Conservation (phyloP, 2,113 vertebrate genomes). For the Ageneiosus marmoratus region DNA sequence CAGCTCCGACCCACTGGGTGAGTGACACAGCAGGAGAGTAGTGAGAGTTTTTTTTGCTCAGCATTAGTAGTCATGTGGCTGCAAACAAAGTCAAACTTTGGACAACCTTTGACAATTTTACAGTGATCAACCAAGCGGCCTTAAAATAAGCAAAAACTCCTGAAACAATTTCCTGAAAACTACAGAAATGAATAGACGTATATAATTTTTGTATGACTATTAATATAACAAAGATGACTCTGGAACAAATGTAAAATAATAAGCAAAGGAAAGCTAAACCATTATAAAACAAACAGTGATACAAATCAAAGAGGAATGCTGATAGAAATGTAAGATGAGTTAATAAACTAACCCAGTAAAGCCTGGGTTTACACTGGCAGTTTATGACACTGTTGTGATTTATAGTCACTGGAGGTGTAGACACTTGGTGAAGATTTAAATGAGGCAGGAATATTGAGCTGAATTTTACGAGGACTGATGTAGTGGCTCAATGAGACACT, state of each 20-base stretch:
- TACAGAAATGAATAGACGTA: too few relatives aligned
- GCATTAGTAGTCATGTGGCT: background rate
- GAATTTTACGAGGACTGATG: background rate
- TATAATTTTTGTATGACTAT: too few relatives aligned
- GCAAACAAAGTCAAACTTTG: background rate
- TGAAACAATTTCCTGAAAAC: too few relatives aligned
- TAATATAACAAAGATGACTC: too few relatives aligned
- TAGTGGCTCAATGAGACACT: background rate
- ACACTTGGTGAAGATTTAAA: background rate
- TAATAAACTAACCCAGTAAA: background rate
- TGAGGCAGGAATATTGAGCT: background rate
- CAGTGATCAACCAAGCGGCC: too few relatives aligned
- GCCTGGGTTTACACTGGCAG: background rate
- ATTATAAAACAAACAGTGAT: background rate
- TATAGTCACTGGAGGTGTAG: background rate
- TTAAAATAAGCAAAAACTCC: too few relatives aligned
- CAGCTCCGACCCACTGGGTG: slow-evolving; percentile 93
- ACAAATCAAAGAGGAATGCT: background rate
- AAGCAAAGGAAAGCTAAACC: too few relatives aligned
- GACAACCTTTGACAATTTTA: background rate
- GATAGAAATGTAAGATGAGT: background rate
- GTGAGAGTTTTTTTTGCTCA: background rate
- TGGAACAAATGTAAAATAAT: too few relatives aligned
- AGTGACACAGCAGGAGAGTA: slow-evolving; percentile 50
- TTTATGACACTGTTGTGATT: background rate